Evolutionary conservation across 2,113 vertebrate genomes (phyloP).

Genomic region (Lucifuga dentata): DNA sequence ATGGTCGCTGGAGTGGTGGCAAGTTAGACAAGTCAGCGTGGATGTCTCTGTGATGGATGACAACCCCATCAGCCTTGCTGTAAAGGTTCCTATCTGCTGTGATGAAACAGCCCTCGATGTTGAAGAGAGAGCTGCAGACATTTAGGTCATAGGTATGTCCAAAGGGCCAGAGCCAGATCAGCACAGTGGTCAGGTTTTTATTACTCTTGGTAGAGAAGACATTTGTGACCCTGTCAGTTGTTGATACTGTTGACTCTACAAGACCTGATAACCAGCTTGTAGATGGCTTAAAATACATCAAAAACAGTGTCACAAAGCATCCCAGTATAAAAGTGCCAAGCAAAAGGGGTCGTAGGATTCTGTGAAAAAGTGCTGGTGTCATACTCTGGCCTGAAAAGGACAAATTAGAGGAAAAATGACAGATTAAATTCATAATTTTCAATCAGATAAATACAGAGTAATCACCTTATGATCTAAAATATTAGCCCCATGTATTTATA

Average conservation of each 20-base stretch:
- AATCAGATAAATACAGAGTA: background rate
- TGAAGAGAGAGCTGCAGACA: slow-evolving; percentile 91
- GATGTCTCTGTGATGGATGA: slow-evolving; percentile 96
- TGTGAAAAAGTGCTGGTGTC: slow-evolving; percentile 93
- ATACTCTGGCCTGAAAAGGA: slow-evolving; percentile 91
- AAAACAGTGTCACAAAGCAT: slow-evolving; percentile 94
- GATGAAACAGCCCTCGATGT: slow-evolving; percentile 92
- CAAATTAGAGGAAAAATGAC: slow-evolving; percentile 12
- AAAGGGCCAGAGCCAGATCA: slow-evolving; percentile 98
- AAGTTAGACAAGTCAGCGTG: slow-evolving; percentile 93
- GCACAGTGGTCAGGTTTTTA: slow-evolving; percentile 91
- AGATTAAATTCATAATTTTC: background rate
- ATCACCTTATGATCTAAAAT: background rate
- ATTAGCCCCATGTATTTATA: too few species aligned
- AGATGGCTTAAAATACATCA: slow-evolving; percentile 97
- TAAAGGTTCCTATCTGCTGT: slow-evolving; percentile 93
- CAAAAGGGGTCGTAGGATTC: slow-evolving; percentile 95
- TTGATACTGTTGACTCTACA: slow-evolving; percentile 90
- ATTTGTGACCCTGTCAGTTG: slow-evolving; percentile 90
- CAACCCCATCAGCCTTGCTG: slow-evolving; percentile 91
- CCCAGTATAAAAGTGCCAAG: slow-evolving; percentile 90
- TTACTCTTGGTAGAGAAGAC: slow-evolving; percentile 90
- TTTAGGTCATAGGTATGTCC: slow-evolving; percentile 92
- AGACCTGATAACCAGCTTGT: slow-evolving; percentile 93
- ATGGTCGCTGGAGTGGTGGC: slow-evolving; percentile 89